These are phyloP conservation scores for Aphelocoma coerulescens DNA, from an alignment of 2,113 vertebrate species.

Conservation along the genomic window DNA sequence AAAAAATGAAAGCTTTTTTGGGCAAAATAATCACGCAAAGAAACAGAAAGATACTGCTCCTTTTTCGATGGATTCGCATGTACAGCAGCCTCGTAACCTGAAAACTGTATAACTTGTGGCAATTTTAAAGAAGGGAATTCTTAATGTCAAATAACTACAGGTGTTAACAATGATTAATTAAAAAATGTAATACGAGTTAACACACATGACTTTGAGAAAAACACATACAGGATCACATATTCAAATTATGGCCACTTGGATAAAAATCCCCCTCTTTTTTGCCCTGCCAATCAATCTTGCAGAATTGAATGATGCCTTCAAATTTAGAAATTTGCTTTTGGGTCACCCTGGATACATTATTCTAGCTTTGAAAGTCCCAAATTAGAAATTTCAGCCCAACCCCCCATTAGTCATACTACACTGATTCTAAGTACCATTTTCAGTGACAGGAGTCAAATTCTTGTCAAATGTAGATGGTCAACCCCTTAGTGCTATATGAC, in stretches of 20 bases:
- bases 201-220: constrained; percentile 31
- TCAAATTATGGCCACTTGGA: not conserved
- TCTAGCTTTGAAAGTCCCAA: constrained; percentile 36
- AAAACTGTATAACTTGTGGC: constrained; percentile 70
- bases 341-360: constrained; percentile 41
- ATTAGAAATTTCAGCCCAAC: constrained; percentile 69
- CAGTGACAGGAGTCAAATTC: constrained; percentile 76
- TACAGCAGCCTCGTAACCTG: constrained; percentile 81
- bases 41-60: constrained; percentile 80
- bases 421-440: constrained; percentile 72
- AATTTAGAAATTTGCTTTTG: constrained; percentile 37
- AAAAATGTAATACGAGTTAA: constrained; percentile 42
- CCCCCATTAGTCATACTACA: constrained; percentile 62
- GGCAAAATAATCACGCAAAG: constrained; percentile 82
- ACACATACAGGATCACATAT: not conserved
- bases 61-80: constrained; percentile 76
- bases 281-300: not conserved
- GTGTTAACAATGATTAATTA: constrained; percentile 57
- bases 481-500: constrained; percentile 70
- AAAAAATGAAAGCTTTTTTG: constrained; percentile 93
- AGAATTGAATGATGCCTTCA: constrained; percentile 27
- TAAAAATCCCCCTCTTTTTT: not conserved
- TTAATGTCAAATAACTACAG: constrained; percentile 69
- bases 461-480: constrained; percentile 69
- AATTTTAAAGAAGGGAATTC: constrained; percentile 67